A percentile compares a stretch with the other conserved stretches of the same genome.
Evolutionary conservation across 2,797 vertebrate genomes (phyloP).

Genomic region (Tokudaia muenninki): DNA sequence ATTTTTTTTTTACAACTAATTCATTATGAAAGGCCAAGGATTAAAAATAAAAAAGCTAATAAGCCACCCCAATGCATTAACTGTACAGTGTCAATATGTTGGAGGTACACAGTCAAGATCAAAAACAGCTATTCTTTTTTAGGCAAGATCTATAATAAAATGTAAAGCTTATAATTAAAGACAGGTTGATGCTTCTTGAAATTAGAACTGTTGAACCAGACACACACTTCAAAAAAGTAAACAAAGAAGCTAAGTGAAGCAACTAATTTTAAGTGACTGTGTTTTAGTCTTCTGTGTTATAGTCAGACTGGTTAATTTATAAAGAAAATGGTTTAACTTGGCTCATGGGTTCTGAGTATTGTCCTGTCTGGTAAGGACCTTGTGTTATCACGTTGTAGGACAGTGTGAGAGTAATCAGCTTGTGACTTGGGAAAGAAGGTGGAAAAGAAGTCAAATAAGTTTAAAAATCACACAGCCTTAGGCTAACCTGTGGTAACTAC

Average conservation of each 20-base stretch:
- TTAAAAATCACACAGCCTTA: neutral
- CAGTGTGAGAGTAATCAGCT: neutral
- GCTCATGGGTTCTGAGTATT: neutral
- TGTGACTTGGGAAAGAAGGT: neutral
- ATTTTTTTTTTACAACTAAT: constrained; percentile 50
- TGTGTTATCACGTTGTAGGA: neutral
- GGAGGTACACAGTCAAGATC: constrained; percentile 6
- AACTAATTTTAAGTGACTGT: neutral
- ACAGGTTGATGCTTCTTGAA: neutral
- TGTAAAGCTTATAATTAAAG: constrained; percentile 37
- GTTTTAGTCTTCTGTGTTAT: neutral
- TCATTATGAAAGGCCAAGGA: constrained; percentile 44
- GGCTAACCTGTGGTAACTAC: neutral
- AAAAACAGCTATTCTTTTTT: constrained; percentile 42
- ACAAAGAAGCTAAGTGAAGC: neutral
- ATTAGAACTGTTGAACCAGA: constrained; percentile 1
- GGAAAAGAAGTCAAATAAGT: neutral
- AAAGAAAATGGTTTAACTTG: neutral
- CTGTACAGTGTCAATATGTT: constrained; percentile 19
- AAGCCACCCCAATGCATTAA: neutral
- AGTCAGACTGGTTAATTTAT: neutral
- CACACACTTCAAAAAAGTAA: constrained; percentile 3
- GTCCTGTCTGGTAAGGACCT: neutral
- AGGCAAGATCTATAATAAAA: neutral
- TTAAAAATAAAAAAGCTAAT: constrained; percentile 27